A percentile compares a stretch with the other conserved stretches of the same genome.
Conservation (phyloP, 2,113 vertebrate genomes). For the Podarcis muralis region DNA sequence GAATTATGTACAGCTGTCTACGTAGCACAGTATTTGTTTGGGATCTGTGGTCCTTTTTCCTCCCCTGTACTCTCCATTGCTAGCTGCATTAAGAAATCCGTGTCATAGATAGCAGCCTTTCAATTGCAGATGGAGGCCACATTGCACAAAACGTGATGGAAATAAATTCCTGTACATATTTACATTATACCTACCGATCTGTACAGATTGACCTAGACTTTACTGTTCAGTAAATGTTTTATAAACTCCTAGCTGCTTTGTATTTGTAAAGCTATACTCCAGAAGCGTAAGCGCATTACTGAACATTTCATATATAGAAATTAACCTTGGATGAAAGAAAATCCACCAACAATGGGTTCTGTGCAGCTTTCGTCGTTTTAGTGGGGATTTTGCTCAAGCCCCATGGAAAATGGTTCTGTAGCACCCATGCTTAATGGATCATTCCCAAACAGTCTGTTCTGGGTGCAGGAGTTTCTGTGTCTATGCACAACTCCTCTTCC, state of each 20-base stretch:
- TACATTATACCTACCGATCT: slow-evolving; percentile 42
- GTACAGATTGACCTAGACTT: slow-evolving; percentile 51
- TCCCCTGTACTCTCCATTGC: slow-evolving; percentile 44
- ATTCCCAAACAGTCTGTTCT: not conserved
- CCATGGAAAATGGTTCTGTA: not conserved
- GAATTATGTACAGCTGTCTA: slow-evolving; percentile 62
- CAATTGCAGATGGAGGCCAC: slow-evolving; percentile 54
- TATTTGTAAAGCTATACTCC: slow-evolving; percentile 60
- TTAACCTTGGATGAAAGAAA: slow-evolving; percentile 40
- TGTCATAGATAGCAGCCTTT: slow-evolving; percentile 52
- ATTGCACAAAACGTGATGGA: slow-evolving; percentile 54
- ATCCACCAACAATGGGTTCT: slow-evolving; percentile 11
- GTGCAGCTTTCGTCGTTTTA: not conserved
- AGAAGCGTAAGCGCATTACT: slow-evolving; percentile 41
- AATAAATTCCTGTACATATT: slow-evolving; percentile 50
- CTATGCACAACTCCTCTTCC: not conserved
- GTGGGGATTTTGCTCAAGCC: not conserved
- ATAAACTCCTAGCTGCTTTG: slow-evolving; percentile 53
- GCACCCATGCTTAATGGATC: not conserved
- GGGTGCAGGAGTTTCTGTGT: not conserved
- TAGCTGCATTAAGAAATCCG: slow-evolving; percentile 31
- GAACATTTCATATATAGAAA: slow-evolving; percentile 55
- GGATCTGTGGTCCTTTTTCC: slow-evolving; percentile 54
- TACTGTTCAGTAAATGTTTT: slow-evolving; percentile 60
- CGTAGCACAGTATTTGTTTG: slow-evolving; percentile 62